phyloP scores from a whole-genome alignment of 2,797 vertebrate species.

The Nyctibius grandis region DNA sequence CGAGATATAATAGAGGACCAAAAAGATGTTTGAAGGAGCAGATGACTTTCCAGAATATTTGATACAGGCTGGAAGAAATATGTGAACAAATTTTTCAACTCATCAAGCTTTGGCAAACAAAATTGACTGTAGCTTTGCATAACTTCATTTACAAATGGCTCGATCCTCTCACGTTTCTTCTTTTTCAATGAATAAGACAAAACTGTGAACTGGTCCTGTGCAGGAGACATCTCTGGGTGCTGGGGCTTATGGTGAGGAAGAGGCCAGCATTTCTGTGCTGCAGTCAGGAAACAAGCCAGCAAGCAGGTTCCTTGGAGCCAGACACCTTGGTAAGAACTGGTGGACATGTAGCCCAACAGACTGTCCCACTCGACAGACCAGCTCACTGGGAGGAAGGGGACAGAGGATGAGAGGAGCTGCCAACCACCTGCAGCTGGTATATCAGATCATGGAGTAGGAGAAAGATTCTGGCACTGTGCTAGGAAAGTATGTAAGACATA shows the following conservation, averaged over 20 bases:
- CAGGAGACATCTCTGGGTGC: background rate
- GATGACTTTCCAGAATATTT: conserved; percentile 39
- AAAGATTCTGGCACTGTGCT: conserved; percentile 3
- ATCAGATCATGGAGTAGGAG: conserved; percentile 26
- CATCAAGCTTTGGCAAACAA: conserved; percentile 26
- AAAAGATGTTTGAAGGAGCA: conserved; percentile 24
- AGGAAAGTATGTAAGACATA: conserved; percentile 42
- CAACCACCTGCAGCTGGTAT: background rate
- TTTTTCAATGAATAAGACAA: background rate
- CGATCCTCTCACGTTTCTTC: background rate
- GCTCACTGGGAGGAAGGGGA: background rate
- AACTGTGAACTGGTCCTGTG: background rate
- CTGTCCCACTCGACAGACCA: background rate
- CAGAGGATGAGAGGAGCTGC: background rate
- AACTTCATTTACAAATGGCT: conserved; percentile 25
- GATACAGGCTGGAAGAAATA: conserved; percentile 34
- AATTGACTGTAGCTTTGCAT: conserved; percentile 15
- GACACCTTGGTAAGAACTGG: background rate
- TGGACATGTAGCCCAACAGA: background rate
- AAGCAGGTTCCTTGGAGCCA: background rate
- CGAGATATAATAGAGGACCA: background rate
- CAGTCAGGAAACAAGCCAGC: background rate
- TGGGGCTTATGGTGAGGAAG: background rate
- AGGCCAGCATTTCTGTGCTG: background rate
- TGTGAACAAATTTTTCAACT: conserved; percentile 9